phyloP scores from a whole-genome alignment of 2,888 invertebrate genomes.

The Pyralis farinalis region DNA sequence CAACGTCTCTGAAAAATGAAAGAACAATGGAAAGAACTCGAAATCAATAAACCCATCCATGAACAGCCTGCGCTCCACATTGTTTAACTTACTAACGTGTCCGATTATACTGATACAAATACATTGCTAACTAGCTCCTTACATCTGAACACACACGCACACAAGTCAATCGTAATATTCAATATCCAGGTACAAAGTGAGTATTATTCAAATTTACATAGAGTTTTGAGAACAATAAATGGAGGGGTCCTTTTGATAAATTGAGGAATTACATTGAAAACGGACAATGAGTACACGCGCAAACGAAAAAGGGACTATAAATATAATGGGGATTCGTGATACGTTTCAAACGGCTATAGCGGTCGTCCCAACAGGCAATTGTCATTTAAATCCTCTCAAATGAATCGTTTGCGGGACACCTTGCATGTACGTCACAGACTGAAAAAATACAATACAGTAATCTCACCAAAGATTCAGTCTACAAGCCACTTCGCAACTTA shows the following conservation, averaged over 20 bases:
- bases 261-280: slow-evolving; percentile 13
- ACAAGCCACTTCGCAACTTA: slow-evolving; percentile 16
- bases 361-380: slow-evolving; percentile 36
- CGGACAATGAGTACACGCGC: slow-evolving; percentile 13
- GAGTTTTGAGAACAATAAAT: slow-evolving; percentile 16
- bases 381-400: slow-evolving; percentile 48
- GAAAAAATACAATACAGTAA: slow-evolving; percentile 11
- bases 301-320: slow-evolving; percentile 21
- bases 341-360: slow-evolving; percentile 31
- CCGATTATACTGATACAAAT: too few relatives aligned
- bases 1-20: too few relatives aligned
- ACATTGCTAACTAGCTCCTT: too few relatives aligned
- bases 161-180: slow-evolving; percentile 1
- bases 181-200: neutral
- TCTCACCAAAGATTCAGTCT: slow-evolving; percentile 18
- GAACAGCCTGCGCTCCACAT: too few relatives aligned
- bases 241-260: slow-evolving; percentile 15
- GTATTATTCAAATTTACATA: slow-evolving; percentile 10
- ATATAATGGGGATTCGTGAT: slow-evolving; percentile 32
- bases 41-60: too few relatives aligned
- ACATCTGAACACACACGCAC: too few relatives aligned
- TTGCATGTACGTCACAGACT: slow-evolving; percentile 24
- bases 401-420: slow-evolving; percentile 34
- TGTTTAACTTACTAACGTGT: too few relatives aligned
- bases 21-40: too few relatives aligned